Conservation (phyloP, 2,113 vertebrate genomes). For the Hyla sarda region DNA sequence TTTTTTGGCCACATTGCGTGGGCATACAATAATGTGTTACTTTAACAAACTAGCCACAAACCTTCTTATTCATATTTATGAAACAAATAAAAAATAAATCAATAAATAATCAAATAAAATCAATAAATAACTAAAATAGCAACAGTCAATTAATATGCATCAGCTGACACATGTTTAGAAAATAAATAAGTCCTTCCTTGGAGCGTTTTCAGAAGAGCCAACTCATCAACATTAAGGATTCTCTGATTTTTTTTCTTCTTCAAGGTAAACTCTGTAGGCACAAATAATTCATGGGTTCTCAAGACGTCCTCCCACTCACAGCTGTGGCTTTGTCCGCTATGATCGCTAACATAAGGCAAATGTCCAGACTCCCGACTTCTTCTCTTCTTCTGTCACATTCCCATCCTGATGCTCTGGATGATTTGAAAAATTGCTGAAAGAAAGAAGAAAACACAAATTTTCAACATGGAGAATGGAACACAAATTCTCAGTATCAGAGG, state of each 20-base stretch:
- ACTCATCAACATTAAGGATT: conserved; percentile 58
- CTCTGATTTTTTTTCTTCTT: conserved; percentile 47
- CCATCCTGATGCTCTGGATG: conserved; percentile 90
- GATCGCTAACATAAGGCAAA: conserved; percentile 44
- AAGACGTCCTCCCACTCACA: conserved; percentile 38
- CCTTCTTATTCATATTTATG: conserved; percentile 35
- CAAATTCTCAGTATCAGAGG: too few relatives aligned
- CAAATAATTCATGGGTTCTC: conserved; percentile 43
- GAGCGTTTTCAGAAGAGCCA: conserved; percentile 69
- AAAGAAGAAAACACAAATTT: conserved; percentile 51
- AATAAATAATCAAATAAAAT: conserved; percentile 53
- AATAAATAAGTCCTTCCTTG: conserved; percentile 72
- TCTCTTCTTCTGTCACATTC: conserved; percentile 75
- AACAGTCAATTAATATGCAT: conserved; percentile 61
- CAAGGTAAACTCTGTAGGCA: conserved; percentile 59
- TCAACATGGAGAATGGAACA: too few relatives aligned
- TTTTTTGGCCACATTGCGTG: neutral
- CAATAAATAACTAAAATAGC: conserved; percentile 49
- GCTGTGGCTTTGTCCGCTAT: conserved; percentile 51
- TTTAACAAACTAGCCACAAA: conserved; percentile 60
- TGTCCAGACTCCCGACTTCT: neutral
- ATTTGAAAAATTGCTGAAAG: conserved; percentile 87
- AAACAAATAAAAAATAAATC: conserved; percentile 59
- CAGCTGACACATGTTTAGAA: conserved; percentile 67
- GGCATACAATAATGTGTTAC: conserved; percentile 49